phyloP scores from a whole-genome alignment of 1,140 invertebrate species.

The Drosophila micromelanica region DNA sequence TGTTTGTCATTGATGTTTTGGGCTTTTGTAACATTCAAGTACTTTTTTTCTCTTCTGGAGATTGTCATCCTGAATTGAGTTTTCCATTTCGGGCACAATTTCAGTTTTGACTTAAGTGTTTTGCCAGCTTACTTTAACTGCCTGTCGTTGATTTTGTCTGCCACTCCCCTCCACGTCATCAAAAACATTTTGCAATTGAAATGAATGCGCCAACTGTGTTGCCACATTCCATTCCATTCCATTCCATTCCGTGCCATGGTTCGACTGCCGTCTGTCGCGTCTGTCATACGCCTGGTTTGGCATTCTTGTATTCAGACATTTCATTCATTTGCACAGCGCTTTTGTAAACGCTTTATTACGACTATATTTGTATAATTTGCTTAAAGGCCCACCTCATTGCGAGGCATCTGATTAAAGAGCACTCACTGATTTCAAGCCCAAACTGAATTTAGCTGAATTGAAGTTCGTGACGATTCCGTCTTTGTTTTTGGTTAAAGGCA shows the following conservation, averaged over 20 bases:
- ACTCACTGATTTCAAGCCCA: constrained; percentile 8
- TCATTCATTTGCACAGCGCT: constrained; percentile 47
- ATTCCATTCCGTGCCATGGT: neutral
- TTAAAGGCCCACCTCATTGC: constrained; percentile 39
- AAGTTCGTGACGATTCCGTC: constrained; percentile 47
- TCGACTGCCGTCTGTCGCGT: constrained; percentile 12
- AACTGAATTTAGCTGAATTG: constrained; percentile 20
- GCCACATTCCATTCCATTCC: constrained; percentile 40
- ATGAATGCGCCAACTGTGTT: constrained; percentile 38
- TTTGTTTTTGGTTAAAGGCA: constrained; percentile 54
- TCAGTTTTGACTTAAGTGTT: constrained; percentile 55
- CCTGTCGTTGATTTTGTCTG: constrained; percentile 17
- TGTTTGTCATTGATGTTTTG: constrained; percentile 65
- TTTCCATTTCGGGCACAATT: constrained; percentile 42
- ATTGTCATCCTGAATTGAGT: constrained; percentile 50
- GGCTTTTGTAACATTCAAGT: constrained; percentile 54
- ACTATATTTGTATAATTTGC: constrained; percentile 40
- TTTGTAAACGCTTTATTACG: constrained; percentile 49
- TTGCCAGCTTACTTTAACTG: constrained; percentile 45
- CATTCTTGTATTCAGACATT: constrained; percentile 47
- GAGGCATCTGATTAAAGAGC: constrained; percentile 8
- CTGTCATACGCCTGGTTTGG: constrained; percentile 53
- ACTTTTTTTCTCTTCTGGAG: constrained; percentile 21
- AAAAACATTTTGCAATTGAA: constrained; percentile 36
- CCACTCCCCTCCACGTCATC: neutral